Conservation (phyloP, 1,140 invertebrate genomes). For the Ooceraea biroi region DNA sequence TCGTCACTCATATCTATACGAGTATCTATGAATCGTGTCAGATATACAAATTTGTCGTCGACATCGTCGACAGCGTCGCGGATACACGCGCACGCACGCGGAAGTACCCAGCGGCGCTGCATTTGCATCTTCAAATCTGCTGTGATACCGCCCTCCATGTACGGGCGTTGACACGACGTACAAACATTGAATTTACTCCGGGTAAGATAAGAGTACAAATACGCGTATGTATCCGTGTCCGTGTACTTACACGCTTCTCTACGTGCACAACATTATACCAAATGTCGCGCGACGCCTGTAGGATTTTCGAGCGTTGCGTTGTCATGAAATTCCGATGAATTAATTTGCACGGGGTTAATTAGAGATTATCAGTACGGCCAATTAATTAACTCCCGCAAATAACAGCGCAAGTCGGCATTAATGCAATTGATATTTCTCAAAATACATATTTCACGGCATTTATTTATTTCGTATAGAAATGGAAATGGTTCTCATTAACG, state of each 20-base stretch:
- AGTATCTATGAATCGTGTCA: slow-evolving; percentile 16
- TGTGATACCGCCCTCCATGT: slow-evolving; percentile 65
- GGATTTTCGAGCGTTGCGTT: slow-evolving; percentile 64
- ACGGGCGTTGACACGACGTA: slow-evolving; percentile 71
- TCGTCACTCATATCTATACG: not conserved
- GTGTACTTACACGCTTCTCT: slow-evolving; percentile 64
- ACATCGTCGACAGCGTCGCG: not conserved
- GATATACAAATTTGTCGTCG: slow-evolving; percentile 46
- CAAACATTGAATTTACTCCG: slow-evolving; percentile 72
- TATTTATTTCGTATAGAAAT: too few relatives aligned
- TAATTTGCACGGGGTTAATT: slow-evolving; percentile 45
- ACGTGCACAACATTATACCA: slow-evolving; percentile 43
- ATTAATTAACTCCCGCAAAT: too few relatives aligned
- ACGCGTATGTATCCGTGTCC: slow-evolving; percentile 56
- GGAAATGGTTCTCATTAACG: too few relatives aligned
- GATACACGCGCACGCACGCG: slow-evolving; percentile 49
- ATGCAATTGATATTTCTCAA: too few relatives aligned
- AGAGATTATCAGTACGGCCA: too few relatives aligned
- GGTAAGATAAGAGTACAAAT: slow-evolving; percentile 76
- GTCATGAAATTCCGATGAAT: slow-evolving; percentile 63
- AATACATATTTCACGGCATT: too few relatives aligned
- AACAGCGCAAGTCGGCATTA: too few relatives aligned
- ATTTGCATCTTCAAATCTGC: slow-evolving; percentile 78
- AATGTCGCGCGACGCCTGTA: slow-evolving; percentile 54
- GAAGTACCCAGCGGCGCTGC: slow-evolving; percentile 56